Evolutionary conservation across 1,140 invertebrate genomes (phyloP), one percentile per base, ranked within the genome.

Genomic region (Eupristina koningsbergeri): DNA sequence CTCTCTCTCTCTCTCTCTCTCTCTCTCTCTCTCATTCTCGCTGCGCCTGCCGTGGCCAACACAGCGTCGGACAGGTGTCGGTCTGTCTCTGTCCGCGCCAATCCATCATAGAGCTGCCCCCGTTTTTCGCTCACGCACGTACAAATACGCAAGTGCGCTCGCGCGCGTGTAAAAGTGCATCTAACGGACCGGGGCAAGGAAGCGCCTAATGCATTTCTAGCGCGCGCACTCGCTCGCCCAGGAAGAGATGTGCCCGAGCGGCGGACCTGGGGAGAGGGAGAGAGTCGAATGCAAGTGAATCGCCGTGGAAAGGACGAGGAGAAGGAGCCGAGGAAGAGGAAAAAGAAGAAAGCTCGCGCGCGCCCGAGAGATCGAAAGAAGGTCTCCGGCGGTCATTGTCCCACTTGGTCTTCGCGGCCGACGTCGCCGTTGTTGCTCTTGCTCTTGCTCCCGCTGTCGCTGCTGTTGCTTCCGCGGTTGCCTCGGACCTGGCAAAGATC

Each of bases 311-410:
- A 76, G 31, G 19, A 76, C 26, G 45, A 50, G 73, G 73, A 50
- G 73, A 34, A 71, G 36, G 69, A 39, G 39, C 53, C 15, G n/a
- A 79, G 53, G 71, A 81, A 83, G 71, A 61, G 73, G 69, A 80
- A 71, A 77, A 81, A 86, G 77, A 84, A 85, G 75, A 64, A 80
- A 84, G 50, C 69, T 80, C n/a, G 29, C 73, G 53, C 31, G 34
- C 31, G 77, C 45, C 13, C 50, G 81, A 39, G 53, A 84, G 83
- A 85, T 85, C 80, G 90, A 92, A 92, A 92, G 91, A 92, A 92
- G 91, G 91, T 92, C 91, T 91, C 90, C 89, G 85, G 87, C 91
- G 91, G 91, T 92, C 91, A 89, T 92, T 91, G 91, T 91, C 89
- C 91, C 86, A 92, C 91, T 91, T 92, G 90, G 39, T 86, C 85